Evolutionary conservation across 2,888 invertebrate genomes (phyloP).

Genomic region (Tipula unca): DNA sequence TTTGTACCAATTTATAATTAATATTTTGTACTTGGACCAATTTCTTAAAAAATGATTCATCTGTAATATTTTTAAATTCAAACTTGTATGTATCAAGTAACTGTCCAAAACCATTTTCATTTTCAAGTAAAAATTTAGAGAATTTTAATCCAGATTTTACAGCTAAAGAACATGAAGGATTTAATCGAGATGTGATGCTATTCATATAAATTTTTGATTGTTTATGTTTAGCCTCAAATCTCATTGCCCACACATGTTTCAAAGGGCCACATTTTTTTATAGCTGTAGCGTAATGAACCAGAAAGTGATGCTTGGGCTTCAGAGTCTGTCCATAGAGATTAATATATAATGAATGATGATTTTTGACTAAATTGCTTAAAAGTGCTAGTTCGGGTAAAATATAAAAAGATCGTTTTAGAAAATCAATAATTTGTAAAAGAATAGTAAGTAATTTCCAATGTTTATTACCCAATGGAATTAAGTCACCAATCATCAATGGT

Average conservation of each 20-base stretch:
- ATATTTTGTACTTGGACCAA: neutral
- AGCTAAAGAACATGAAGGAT: constrained; percentile 22
- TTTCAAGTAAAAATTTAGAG: constrained; percentile 22
- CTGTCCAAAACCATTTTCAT: constrained; percentile 14
- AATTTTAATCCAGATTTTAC: constrained; percentile 23
- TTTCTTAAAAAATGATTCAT: neutral
- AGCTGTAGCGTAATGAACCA: neutral
- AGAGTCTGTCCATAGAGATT: neutral
- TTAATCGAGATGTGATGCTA: constrained; percentile 15
- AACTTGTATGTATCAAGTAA: neutral
- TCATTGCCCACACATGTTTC: neutral
- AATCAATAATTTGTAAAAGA: neutral
- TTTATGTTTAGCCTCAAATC: neutral
- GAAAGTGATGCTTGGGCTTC: neutral
- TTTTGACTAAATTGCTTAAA: neutral
- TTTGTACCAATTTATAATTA: neutral
- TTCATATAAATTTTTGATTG: neutral
- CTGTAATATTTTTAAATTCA: neutral
- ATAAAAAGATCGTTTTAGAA: neutral
- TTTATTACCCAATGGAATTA: neutral
- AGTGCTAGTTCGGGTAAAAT: neutral
- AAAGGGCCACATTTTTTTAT: neutral
- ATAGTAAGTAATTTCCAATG: neutral
- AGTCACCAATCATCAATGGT: neutral
- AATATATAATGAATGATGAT: neutral